Evolutionary conservation across 2,113 vertebrate genomes (phyloP), one percentile per base, ranked within the genome.

Genomic region (Phoxinus phoxinus): DNA sequence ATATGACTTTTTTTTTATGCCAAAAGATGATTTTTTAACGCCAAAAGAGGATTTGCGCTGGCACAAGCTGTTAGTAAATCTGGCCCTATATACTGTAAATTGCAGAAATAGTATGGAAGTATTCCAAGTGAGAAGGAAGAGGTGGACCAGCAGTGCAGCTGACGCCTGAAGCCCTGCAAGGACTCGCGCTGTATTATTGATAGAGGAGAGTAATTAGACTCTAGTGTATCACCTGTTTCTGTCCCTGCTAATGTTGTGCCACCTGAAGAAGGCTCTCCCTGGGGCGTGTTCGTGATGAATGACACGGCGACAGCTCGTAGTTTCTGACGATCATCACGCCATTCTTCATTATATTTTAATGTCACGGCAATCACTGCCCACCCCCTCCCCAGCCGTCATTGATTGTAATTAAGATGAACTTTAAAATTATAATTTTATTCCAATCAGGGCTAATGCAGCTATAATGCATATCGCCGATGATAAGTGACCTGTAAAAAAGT

Each of bases 141-240:
- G 84, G 88, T 88, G 89, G 89, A 81, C 83, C 89, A 90, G 86
- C 83, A 85, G 89, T 87, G 90, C 83, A 91, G 88, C 86, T 72
- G 84, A 88, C 84, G 93, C 94, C 91, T 88, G 79, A 37, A 92
- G 93, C 91, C 88, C 90, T 92, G 90, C 83, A 88, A 83, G 89
- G 87, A 88, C 93, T 88, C 90, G 86, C 89, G 89, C 46, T 75
- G 87, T 92, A 92, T 94, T 94, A 95, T 94, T 94, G 93, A 94
- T 94, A 90, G 93, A 94, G 91, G 86, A 91, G 92, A 92, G 91
- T 95, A 92, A 94, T 95, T 94, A 93, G 89, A 91, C 91, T 91
- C 90, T 90, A 92, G 81, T 78, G 84, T 73, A 91, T 90, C 94
- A 95, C 94, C 94, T 95, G 94, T 95, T 94, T 93, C 93, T 89